Evolutionary conservation across 2,888 invertebrate species (phyloP).

Genomic region (Nymphalis urticae): DNA sequence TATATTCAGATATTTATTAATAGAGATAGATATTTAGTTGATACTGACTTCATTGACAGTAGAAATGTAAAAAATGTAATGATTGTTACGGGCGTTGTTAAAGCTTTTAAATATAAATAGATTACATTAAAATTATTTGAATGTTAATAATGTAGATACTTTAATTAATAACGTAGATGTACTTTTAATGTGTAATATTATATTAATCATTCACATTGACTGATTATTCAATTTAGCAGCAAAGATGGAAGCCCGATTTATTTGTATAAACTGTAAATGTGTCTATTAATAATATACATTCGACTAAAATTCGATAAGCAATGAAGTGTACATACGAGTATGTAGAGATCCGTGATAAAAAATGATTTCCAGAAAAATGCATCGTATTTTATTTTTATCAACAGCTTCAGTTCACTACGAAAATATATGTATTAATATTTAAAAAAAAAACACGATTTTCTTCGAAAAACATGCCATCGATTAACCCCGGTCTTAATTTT

Average conservation of each 20-base stretch:
- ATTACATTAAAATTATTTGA: constrained; percentile 41
- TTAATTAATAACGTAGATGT: constrained; percentile 33
- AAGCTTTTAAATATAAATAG: constrained; percentile 58
- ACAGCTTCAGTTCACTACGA: neutral
- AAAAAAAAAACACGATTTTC: neutral
- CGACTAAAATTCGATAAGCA: constrained; percentile 25
- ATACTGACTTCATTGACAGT: constrained; percentile 61
- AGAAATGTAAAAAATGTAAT: constrained; percentile 47
- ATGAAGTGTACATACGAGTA: constrained; percentile 40
- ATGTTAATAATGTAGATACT: constrained; percentile 44
- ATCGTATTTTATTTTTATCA: constrained; percentile 42
- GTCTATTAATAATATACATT: constrained; percentile 44
- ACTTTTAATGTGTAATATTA: constrained; percentile 31
- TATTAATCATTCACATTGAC: constrained; percentile 58
- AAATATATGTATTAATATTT: too few relatives aligned
- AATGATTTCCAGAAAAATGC: constrained; percentile 55
- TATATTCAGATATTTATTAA: constrained; percentile 51
- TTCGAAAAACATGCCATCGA: too few relatives aligned
- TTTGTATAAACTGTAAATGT: constrained; percentile 48
- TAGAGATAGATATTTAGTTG: constrained; percentile 61
- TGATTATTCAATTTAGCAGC: constrained; percentile 47
- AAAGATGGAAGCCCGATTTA: constrained; percentile 24
- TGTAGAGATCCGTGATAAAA: constrained; percentile 42
- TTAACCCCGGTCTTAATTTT: too few relatives aligned
- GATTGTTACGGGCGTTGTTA: constrained; percentile 68